Conservation (phyloP, 2,888 invertebrate species). For the Tillus elongatus region DNA sequence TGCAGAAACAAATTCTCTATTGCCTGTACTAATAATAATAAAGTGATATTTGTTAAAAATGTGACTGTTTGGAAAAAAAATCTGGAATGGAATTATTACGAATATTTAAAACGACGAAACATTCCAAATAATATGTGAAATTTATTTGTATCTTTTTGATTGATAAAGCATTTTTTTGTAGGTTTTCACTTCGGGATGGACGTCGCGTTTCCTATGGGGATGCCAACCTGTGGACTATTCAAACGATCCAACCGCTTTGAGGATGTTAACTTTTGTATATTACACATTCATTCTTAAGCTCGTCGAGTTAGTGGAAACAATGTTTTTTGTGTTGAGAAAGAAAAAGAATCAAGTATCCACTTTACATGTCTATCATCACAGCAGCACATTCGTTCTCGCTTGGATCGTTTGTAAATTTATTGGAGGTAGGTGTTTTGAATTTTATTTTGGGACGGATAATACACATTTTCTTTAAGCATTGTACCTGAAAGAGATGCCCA, state of each 20-base stretch:
- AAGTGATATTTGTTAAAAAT: too few species aligned
- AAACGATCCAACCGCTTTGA: slow-evolving; percentile 48
- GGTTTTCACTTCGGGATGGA: slow-evolving; percentile 58
- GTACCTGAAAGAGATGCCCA: too few species aligned
- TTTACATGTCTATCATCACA: slow-evolving; percentile 67
- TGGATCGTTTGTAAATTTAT: slow-evolving; percentile 56
- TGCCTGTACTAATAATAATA: too few species aligned
- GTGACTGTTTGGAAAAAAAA: too few species aligned
- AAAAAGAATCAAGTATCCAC: slow-evolving; percentile 62
- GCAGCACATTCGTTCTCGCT: slow-evolving; percentile 49
- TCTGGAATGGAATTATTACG: too few species aligned
- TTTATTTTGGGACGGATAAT: too few species aligned
- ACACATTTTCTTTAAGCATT: too few species aligned
- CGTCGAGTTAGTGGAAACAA: slow-evolving; percentile 58
- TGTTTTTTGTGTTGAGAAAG: slow-evolving; percentile 63
- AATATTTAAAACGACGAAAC: too few species aligned
- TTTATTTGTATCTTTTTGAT: too few species aligned
- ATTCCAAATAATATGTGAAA: too few species aligned
- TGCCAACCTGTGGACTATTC: slow-evolving; percentile 68
- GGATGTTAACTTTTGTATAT: slow-evolving; percentile 47
- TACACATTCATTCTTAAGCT: slow-evolving; percentile 57
- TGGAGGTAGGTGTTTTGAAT: slow-evolving; percentile 52
- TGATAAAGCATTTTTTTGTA: slow-evolving; percentile 31
- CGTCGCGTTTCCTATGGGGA: slow-evolving; percentile 50
- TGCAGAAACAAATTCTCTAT: too few species aligned